phyloP scores from a whole-genome alignment of 2,113 vertebrate genomes.

The Perognathus longimembris region DNA sequence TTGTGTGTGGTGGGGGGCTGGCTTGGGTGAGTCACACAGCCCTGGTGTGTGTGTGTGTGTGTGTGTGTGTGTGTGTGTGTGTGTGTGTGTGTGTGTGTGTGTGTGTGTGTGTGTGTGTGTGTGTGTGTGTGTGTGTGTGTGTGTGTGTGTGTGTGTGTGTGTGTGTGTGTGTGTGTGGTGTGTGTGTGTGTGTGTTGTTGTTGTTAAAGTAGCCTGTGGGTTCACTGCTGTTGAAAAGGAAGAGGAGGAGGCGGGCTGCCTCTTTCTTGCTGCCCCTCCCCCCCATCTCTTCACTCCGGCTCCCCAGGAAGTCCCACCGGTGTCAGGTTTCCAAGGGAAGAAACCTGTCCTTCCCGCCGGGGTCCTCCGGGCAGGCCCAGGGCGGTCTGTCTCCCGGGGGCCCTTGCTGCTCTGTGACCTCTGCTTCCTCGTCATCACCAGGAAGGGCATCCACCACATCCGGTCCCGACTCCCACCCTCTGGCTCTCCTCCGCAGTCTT shows the following conservation, averaged over 20 bases:
- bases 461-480: rapidly evolving
- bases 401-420: neutral
- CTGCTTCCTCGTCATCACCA: neutral
- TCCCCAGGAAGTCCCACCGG: no score
- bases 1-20: neutral
- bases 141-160: no score
- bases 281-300: neutral
- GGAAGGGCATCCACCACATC: no score
- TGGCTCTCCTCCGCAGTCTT: no score
- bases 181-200: neutral
- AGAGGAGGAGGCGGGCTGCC: neutral
- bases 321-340: neutral
- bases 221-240: neutral
- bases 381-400: neutral
- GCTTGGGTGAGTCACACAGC: constrained; percentile 26
- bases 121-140: no score
- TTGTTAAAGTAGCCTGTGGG: neutral
- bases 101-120: no score
- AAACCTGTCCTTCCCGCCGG: neutral
- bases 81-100: no score
- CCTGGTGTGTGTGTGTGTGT: no score
- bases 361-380: no score
- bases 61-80: no score
- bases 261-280: neutral
- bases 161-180: no score